These are phyloP conservation scores for Coracias cyanogaster DNA, from an alignment of 2,797 vertebrate species.

Conservation along the genomic window DNA sequence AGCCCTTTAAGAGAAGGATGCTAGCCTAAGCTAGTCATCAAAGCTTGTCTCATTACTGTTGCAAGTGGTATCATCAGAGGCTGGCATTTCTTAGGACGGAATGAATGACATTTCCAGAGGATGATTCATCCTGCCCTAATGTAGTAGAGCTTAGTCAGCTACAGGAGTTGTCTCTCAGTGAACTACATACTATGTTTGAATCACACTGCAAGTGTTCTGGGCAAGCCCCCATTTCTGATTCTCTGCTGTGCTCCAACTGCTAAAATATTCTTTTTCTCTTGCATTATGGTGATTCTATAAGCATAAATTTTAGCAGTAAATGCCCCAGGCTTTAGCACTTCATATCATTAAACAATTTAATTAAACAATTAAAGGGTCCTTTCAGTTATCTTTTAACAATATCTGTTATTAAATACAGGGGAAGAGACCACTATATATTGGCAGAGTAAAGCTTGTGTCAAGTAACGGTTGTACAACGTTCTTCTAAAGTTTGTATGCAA, in stretches of 20 bases:
- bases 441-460: background rate
- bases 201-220: background rate
- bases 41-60: background rate
- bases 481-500: background rate
- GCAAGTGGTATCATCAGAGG: background rate
- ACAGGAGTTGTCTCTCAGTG: background rate
- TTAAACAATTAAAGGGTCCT: background rate
- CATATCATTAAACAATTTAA: background rate
- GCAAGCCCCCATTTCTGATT: background rate
- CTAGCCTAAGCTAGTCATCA: slow-evolving; percentile 18
- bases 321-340: background rate
- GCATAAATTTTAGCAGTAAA: background rate
- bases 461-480: background rate
- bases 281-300: background rate
- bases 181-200: background rate
- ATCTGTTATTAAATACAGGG: background rate
- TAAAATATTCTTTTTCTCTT: background rate
- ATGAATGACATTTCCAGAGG: slow-evolving; percentile 30
- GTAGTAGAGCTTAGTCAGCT: slow-evolving; percentile 33
- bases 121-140: slow-evolving; percentile 33
- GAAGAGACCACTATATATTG: background rate
- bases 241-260: background rate
- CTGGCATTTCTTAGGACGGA: slow-evolving; percentile 5
- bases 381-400: background rate
- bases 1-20: background rate